phyloP scores from a whole-genome alignment of 2,113 vertebrate genomes.

The Corythornis madagascariensis region DNA sequence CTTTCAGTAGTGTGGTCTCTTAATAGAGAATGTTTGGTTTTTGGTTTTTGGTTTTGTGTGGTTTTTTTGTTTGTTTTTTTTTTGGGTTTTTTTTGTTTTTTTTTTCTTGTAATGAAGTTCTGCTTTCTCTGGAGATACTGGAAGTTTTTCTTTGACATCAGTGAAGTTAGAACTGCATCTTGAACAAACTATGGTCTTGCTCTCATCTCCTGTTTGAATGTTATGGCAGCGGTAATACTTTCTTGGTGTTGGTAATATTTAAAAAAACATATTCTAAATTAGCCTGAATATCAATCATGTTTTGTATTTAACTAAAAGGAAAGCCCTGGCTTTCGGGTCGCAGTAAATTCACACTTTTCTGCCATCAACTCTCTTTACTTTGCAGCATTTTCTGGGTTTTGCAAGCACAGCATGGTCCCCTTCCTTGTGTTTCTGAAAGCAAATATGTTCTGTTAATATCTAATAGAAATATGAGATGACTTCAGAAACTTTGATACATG shows the following conservation, averaged over 20 bases:
- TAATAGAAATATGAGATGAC: conserved; percentile 15
- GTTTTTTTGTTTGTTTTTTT: background rate
- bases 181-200: background rate
- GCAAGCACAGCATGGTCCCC: background rate
- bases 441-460: background rate
- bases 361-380: background rate
- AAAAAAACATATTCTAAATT: background rate
- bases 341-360: background rate
- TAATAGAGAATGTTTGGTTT: too few species aligned
- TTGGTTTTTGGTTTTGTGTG: too few species aligned
- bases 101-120: background rate
- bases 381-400: background rate
- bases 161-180: background rate
- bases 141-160: background rate
- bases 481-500: conserved; percentile 35
- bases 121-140: background rate
- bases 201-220: background rate
- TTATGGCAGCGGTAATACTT: background rate
- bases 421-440: background rate
- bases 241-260: background rate
- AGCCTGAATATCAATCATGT: background rate
- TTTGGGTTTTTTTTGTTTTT: background rate
- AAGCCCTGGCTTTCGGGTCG: background rate
- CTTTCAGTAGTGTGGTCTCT: background rate
- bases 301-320: background rate